Evolutionary conservation across 2,888 invertebrate species (phyloP).

Genomic region (Cloeon dipterum): DNA sequence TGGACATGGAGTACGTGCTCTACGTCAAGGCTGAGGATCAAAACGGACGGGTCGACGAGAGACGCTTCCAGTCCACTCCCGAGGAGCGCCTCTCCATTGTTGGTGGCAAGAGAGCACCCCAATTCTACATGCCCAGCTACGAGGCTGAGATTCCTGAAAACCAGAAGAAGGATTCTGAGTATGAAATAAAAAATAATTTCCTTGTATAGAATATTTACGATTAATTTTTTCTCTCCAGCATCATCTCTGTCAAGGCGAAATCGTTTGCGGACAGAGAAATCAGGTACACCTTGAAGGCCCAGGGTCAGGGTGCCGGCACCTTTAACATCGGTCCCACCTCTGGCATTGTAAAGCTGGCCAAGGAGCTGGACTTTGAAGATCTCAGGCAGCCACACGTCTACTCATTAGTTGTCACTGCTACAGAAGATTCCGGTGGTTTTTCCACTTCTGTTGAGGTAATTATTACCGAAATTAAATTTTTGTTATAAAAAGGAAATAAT

Average conservation of each 20-base stretch:
- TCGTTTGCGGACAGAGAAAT: slow-evolving; percentile 93
- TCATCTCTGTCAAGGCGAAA: slow-evolving; percentile 90
- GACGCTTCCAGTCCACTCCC: slow-evolving; percentile 70
- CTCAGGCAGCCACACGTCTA: slow-evolving; percentile 83
- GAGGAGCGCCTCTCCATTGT: slow-evolving; percentile 84
- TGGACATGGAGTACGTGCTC: slow-evolving; percentile 89
- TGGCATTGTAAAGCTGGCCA: slow-evolving; percentile 85
- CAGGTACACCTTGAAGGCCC: slow-evolving; percentile 84
- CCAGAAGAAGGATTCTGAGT: slow-evolving; percentile 93
- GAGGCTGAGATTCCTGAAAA: slow-evolving; percentile 92
- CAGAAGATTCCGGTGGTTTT: slow-evolving; percentile 93
- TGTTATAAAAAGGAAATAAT: too few relatives aligned
- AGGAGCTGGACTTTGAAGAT: slow-evolving; percentile 93
- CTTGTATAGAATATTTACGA: neutral
- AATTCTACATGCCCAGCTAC: slow-evolving; percentile 90
- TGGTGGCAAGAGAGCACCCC: slow-evolving; percentile 92
- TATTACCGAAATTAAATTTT: too few relatives aligned
- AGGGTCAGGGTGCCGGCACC: slow-evolving; percentile 82
- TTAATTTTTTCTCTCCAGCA: slow-evolving; percentile 33
- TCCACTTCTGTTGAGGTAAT: slow-evolving; percentile 87
- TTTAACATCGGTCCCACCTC: slow-evolving; percentile 88
- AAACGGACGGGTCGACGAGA: slow-evolving; percentile 78
- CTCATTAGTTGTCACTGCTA: slow-evolving; percentile 77
- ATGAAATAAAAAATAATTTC: slow-evolving; percentile 14
- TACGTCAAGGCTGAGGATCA: slow-evolving; percentile 93